Evolutionary conservation across 2,797 vertebrate species (phyloP).

Genomic region (Capromys pilorides): DNA sequence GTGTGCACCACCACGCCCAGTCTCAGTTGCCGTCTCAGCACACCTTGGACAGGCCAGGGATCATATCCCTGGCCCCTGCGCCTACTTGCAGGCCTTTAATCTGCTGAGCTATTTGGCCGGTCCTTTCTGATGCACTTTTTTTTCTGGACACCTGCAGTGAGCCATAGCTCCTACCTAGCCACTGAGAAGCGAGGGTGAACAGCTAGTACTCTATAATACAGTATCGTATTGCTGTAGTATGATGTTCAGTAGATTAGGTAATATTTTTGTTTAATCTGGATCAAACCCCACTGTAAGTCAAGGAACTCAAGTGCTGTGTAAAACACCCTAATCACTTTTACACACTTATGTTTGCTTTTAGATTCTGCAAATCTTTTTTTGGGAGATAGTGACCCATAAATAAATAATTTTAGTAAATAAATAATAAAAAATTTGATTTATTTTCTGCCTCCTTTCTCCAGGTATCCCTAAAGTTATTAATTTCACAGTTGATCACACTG

Average conservation of each 20-base stretch:
- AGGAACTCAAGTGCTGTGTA: background rate
- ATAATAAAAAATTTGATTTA: background rate
- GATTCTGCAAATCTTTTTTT: background rate
- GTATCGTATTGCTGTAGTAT: background rate
- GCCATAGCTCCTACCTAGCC: background rate
- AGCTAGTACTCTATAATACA: background rate
- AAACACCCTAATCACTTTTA: background rate
- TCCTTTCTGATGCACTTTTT: background rate
- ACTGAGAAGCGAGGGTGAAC: background rate
- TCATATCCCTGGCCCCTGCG: no score
- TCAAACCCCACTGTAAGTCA: background rate
- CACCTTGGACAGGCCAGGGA: no score
- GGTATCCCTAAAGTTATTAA: background rate
- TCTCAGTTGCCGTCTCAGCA: no score
- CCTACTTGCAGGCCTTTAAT: no score
- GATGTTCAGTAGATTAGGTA: background rate
- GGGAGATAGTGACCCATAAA: background rate
- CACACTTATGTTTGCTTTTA: constrained; percentile 5
- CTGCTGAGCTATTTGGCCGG: no score
- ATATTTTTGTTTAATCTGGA: background rate
- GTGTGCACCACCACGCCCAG: no score
- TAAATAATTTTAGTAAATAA: constrained; percentile 36
- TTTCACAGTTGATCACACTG: background rate
- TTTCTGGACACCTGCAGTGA: background rate
- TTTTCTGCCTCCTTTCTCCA: background rate